Evolutionary conservation across 2,888 invertebrate species (phyloP).

Genomic region (Drosophila neonasuta): DNA sequence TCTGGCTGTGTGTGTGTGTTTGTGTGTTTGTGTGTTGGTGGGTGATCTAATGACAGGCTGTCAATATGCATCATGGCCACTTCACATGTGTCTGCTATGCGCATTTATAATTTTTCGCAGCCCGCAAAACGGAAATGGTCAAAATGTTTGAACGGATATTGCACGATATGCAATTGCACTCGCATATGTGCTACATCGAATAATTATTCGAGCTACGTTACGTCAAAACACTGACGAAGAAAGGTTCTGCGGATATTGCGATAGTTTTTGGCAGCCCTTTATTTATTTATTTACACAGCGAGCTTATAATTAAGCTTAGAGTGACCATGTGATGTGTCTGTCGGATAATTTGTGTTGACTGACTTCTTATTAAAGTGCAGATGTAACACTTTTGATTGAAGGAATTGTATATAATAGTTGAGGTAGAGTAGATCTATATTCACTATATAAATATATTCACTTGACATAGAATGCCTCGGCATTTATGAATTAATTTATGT

Average conservation of each 20-base stretch:
- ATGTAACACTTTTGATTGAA: not conserved
- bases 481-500: too few relatives aligned
- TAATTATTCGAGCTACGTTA: constrained; percentile 10
- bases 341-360: not conserved
- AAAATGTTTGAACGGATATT: constrained; percentile 22
- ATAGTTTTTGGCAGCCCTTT: constrained; percentile 3
- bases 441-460: too few relatives aligned
- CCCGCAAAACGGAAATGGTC: constrained; percentile 15
- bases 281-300: constrained; percentile 7
- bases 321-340: not conserved
- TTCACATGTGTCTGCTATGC: constrained; percentile 12
- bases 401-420: too few relatives aligned
- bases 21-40: too few relatives aligned
- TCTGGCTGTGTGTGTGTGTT: not conserved
- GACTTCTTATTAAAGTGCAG: too few relatives aligned
- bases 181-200: constrained; percentile 15
- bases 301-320: not conserved
- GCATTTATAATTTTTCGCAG: constrained; percentile 16
- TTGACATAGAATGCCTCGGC: too few relatives aligned
- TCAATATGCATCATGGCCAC: constrained; percentile 24
- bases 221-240: constrained; percentile 9
- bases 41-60: constrained; percentile 28
- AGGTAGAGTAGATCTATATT: too few relatives aligned
- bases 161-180: constrained; percentile 5
- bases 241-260: constrained; percentile 8